Evolutionary conservation across 2,888 invertebrate species (phyloP).

Genomic region (Galeruca laticollis): DNA sequence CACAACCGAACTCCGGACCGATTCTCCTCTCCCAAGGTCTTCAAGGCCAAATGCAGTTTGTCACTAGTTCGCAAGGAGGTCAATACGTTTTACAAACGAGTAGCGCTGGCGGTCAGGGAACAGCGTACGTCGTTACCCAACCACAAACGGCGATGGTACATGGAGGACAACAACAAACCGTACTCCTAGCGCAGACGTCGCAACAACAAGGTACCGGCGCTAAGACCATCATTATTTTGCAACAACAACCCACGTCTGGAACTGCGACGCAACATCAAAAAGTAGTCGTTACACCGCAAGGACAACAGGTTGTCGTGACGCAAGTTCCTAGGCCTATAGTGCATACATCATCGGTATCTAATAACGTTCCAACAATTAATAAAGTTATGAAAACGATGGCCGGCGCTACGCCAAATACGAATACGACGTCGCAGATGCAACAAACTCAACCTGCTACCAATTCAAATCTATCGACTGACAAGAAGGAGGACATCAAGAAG

Average conservation of each 20-base stretch:
- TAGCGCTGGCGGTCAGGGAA: slow-evolving; percentile 67
- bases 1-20: slow-evolving; percentile 61
- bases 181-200: slow-evolving; percentile 75
- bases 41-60: slow-evolving; percentile 67
- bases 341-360: slow-evolving; percentile 68
- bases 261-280: slow-evolving; percentile 66
- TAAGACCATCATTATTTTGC: slow-evolving; percentile 79
- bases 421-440: slow-evolving; percentile 46
- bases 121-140: slow-evolving; percentile 76
- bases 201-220: slow-evolving; percentile 75
- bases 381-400: slow-evolving; percentile 33
- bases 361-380: slow-evolving; percentile 58
- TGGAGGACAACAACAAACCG: slow-evolving; percentile 74
- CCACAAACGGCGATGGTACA: slow-evolving; percentile 73
- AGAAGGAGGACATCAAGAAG: slow-evolving; percentile 54
- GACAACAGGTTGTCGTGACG: slow-evolving; percentile 75
- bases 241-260: slow-evolving; percentile 69
- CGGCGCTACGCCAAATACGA: slow-evolving; percentile 19
- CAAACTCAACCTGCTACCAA: slow-evolving; percentile 44
- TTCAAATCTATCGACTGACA: slow-evolving; percentile 50
- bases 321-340: slow-evolving; percentile 71
- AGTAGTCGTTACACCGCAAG: slow-evolving; percentile 76
- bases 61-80: slow-evolving; percentile 64
- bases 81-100: slow-evolving; percentile 70
- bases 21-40: slow-evolving; percentile 63